Evolutionary conservation across 1,140 invertebrate species (phyloP), one percentile per base, ranked within the genome.

Genomic region (Frieseomelitta varia): DNA sequence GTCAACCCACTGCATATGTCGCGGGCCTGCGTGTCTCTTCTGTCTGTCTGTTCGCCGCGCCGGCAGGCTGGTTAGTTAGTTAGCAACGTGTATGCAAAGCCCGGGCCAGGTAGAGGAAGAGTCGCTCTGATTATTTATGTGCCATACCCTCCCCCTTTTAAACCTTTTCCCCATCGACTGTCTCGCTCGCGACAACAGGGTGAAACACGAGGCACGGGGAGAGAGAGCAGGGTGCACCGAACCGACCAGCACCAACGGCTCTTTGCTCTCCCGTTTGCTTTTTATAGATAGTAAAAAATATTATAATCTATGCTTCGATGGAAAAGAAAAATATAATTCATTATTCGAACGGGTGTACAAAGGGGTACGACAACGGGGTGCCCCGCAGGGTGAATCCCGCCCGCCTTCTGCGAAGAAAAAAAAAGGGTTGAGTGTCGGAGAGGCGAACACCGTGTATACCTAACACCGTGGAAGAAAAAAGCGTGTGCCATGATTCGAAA

Each of bases 321-420:
- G 93, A 93, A 94, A 89, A 94, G 93, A 93, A 94, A 94, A 94
- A 94, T 94, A 91, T 94, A 94, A 93, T 94, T 94, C 93, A 94
- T 94, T 94, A 94, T 94, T 93, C 93, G 88, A 86, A 67, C 81
- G 81, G 91, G 83, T 79, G 77, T 91, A 92, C 92, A 94, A 93
- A 93, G 91, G 39, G 91, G 81, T 86, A 87, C 93, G 92, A 93
- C 93, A 93, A 92, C 91, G 88, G 92, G 90, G 91, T 87, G 90
- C 90, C 91, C 88, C 89, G 73, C 88, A 84, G 84, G 90, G 82
- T 85, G 89, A 90, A 92, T 93, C 92, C 93, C 93, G 92, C 92
- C 91, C 92, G 91, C 91, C 91, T 73, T 87, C 75, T 82, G 84
- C 81, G 79, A 92, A 86, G 75, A 51, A 91, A 87, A 91, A 87